Conservation (phyloP, 2,113 vertebrate genomes). For the Nyctereutes procyonoides region DNA sequence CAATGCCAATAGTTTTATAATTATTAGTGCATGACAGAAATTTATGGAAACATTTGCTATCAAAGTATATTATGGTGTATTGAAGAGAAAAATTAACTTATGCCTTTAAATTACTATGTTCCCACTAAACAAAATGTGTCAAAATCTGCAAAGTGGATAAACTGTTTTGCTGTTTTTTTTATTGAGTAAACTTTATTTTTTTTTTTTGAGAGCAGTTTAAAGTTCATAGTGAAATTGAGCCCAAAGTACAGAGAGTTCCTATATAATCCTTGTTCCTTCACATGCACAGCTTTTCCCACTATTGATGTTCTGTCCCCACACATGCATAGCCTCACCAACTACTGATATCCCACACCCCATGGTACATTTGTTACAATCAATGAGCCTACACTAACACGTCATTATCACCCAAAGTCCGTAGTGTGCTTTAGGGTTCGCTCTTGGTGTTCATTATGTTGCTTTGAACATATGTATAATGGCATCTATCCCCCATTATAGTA, state of each 20-base stretch:
- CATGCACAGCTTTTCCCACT: not conserved
- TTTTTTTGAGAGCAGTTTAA: not conserved
- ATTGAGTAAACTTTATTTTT: not conserved
- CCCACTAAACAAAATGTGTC: slow-evolving; percentile 65
- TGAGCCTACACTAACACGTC: not conserved
- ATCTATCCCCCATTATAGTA: not conserved
- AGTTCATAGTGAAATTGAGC: not conserved
- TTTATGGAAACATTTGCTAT: not conserved
- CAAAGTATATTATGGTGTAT: not conserved
- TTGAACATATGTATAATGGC: not conserved
- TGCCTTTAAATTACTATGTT: not conserved
- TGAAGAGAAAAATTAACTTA: not conserved
- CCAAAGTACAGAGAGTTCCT: not conserved
- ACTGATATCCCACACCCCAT: not conserved
- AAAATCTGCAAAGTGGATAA: slow-evolving; percentile 39
- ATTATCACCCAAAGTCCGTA: not conserved
- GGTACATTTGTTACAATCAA: not conserved
- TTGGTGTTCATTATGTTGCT: not conserved
- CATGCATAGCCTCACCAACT: not conserved
- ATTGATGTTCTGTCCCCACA: not conserved
- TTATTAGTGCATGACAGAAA: slow-evolving; percentile 27
- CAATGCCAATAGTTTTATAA: slow-evolving; percentile 75
- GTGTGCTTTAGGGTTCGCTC: not conserved
- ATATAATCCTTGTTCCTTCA: no score
- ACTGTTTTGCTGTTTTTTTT: slow-evolving; percentile 30